These are phyloP conservation scores for Platycnemis pennipes DNA, from an alignment of 2,888 invertebrate genomes.

Conservation along the genomic window DNA sequence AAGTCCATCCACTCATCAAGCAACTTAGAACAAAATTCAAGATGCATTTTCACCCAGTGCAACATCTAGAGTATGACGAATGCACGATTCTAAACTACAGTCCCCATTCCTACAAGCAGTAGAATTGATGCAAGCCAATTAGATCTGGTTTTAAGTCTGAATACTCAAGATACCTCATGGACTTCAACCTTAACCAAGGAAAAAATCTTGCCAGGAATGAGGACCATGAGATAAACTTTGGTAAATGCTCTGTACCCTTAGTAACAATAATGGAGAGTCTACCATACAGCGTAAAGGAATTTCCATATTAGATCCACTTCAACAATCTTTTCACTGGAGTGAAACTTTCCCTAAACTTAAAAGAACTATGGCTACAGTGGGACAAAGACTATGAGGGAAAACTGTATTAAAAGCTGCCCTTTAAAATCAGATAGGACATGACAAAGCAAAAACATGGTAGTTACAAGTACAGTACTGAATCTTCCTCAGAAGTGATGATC, in stretches of 20 bases:
- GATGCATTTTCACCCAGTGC: too few relatives aligned
- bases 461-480: too few relatives aligned
- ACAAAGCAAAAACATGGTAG: too few relatives aligned
- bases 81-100: constrained; percentile 76
- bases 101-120: constrained; percentile 71
- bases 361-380: constrained; percentile 71
- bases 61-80: constrained; percentile 73
- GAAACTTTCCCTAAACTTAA: constrained; percentile 72
- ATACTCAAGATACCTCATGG: constrained; percentile 75
- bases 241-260: constrained; percentile 69
- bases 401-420: constrained; percentile 71
- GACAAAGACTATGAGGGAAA: constrained; percentile 74
- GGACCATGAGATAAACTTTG: constrained; percentile 70
- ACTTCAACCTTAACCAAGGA: constrained; percentile 74
- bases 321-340: constrained; percentile 75
- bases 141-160: constrained; percentile 74
- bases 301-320: constrained; percentile 73
- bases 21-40: too few relatives aligned
- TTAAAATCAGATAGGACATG: not conserved
- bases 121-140: constrained; percentile 75
- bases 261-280: constrained; percentile 71
- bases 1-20: too few relatives aligned
- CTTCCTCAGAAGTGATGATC: too few relatives aligned
- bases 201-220: constrained; percentile 69
- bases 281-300: constrained; percentile 69